A percentile compares a stretch with the other conserved stretches of the same genome.
Conservation (phyloP, 2,113 vertebrate species). For the Hippopotamus amphibius region DNA sequence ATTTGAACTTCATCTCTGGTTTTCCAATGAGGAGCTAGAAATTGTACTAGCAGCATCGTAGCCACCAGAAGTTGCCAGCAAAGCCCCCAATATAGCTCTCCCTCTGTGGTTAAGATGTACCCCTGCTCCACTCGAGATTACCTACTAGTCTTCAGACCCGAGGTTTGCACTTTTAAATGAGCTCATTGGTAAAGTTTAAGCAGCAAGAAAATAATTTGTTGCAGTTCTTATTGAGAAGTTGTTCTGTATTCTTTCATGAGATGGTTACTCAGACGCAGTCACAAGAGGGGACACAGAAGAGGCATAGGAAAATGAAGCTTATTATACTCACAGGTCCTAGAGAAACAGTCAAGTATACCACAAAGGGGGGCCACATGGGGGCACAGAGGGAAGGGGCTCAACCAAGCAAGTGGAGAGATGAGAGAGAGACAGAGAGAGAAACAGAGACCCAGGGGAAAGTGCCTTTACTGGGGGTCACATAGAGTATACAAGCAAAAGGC, state of each 20-base stretch:
- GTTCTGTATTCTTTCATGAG: background rate
- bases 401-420: background rate
- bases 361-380: background rate
- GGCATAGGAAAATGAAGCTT: background rate
- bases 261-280: background rate
- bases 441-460: background rate
- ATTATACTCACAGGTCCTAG: background rate
- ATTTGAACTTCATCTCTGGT: conserved; percentile 38
- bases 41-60: background rate
- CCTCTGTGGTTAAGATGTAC: conserved; percentile 2
- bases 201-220: conserved; percentile 44
- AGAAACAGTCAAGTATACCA: background rate
- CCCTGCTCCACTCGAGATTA: background rate
- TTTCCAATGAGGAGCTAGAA: conserved; percentile 27
- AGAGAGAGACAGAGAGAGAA: background rate
- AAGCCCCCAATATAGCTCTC: conserved; percentile 3
- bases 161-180: conserved; percentile 41
- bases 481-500: background rate
- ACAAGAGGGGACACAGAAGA: background rate
- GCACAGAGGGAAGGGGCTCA: background rate
- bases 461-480: background rate
- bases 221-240: conserved; percentile 2
- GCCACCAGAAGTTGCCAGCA: background rate
- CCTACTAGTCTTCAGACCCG: background rate
- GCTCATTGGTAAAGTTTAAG: background rate